These are phyloP conservation scores for Andrena camellia DNA, from an alignment of 2,888 invertebrate species.

Conservation along the genomic window DNA sequence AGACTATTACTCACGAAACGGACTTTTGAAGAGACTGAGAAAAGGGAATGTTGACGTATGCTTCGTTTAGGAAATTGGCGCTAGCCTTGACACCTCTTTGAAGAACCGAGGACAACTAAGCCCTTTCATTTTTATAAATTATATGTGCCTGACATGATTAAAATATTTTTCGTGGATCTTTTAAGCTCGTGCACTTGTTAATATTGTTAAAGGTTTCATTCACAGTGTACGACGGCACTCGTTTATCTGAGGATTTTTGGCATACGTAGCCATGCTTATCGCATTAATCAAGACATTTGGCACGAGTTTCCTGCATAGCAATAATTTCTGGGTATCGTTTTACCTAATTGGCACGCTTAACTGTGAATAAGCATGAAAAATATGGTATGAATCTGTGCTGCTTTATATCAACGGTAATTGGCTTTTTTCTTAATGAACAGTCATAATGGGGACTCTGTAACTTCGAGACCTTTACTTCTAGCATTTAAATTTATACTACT, in stretches of 20 bases:
- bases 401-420: too few species aligned
- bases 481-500: too few species aligned
- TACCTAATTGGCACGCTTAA: neutral
- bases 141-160: neutral
- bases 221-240: neutral
- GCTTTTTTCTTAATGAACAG: too few species aligned
- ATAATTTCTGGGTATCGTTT: neutral
- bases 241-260: conserved; percentile 15
- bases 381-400: neutral
- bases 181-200: neutral
- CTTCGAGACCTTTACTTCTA: too few species aligned
- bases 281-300: conserved; percentile 16
- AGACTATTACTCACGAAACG: neutral
- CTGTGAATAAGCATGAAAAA: neutral
- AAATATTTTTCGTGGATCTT: neutral
- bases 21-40: neutral
- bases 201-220: neutral
- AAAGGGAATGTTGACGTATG: neutral
- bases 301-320: neutral
- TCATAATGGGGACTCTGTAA: too few species aligned
- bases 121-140: neutral
- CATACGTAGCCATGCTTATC: neutral
- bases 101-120: neutral
- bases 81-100: neutral
- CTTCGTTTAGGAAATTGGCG: neutral